These are phyloP conservation scores for Pitta sordida DNA, from an alignment of 2,113 vertebrate genomes.

Conservation along the genomic window DNA sequence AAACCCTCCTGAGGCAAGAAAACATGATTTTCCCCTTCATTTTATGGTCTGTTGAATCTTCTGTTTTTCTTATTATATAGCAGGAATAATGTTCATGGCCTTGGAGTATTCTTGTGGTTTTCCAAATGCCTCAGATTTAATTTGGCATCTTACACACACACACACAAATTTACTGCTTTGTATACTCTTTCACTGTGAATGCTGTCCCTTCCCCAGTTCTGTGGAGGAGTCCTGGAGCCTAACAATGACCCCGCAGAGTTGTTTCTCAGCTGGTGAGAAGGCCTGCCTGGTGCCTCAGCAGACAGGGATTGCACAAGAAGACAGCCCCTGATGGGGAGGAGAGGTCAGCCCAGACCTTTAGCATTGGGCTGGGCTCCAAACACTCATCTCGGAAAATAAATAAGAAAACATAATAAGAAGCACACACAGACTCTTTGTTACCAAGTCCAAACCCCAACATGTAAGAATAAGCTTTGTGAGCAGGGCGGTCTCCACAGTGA, in stretches of 20 bases:
- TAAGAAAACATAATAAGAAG: constrained; percentile 12
- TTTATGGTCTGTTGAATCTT: constrained; percentile 65
- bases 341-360: constrained; percentile 11
- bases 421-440: constrained; percentile 8
- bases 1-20: constrained; percentile 58
- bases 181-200: background rate
- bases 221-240: background rate
- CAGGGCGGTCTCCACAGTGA: background rate
- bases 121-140: constrained; percentile 38
- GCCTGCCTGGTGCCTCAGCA: background rate
- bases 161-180: background rate
- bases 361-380: background rate
- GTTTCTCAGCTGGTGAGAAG: constrained; percentile 19
- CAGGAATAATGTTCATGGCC: constrained; percentile 29
- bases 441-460: background rate
- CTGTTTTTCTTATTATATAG: constrained; percentile 51
- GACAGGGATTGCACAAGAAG: background rate
- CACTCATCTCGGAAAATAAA: constrained; percentile 4
- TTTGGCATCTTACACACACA: background rate
- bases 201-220: background rate
- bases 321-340: background rate
- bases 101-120: constrained; percentile 51
- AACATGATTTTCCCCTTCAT: constrained; percentile 55
- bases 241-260: background rate
- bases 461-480: constrained; percentile 26